Conservation (phyloP, 2,888 invertebrate genomes). For the Cheilosia variabilis region DNA sequence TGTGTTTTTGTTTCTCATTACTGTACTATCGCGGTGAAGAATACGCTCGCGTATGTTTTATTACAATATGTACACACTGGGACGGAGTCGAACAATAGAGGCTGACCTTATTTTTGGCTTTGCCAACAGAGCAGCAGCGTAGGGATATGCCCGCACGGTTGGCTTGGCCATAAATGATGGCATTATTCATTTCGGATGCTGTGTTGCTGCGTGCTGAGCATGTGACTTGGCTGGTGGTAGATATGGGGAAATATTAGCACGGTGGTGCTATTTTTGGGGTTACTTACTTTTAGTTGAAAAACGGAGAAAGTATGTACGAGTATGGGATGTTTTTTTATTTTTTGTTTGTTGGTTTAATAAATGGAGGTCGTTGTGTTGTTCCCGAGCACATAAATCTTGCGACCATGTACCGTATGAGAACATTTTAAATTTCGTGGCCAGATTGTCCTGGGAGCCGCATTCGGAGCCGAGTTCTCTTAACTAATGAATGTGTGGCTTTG, state of each 20-base stretch:
- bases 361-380: slow-evolving; percentile 9
- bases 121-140: slow-evolving; percentile 57
- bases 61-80: slow-evolving; percentile 54
- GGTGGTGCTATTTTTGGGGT: slow-evolving; percentile 33
- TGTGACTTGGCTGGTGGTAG: slow-evolving; percentile 8
- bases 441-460: neutral
- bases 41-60: slow-evolving; percentile 55
- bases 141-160: slow-evolving; percentile 55
- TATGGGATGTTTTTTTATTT: neutral
- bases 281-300: slow-evolving; percentile 37
- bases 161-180: slow-evolving; percentile 68
- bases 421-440: neutral
- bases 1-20: slow-evolving; percentile 38
- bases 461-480: neutral
- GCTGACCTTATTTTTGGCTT: slow-evolving; percentile 70
- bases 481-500: too few species aligned
- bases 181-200: slow-evolving; percentile 69
- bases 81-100: slow-evolving; percentile 60
- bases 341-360: slow-evolving; percentile 3
- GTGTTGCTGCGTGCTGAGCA: slow-evolving; percentile 42
- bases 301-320: slow-evolving; percentile 32
- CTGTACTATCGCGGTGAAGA: slow-evolving; percentile 6
- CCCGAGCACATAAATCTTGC: slow-evolving; percentile 11
- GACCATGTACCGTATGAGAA: neutral
- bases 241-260: slow-evolving; percentile 43